Evolutionary conservation across 92 coral and sea anemone species (phyloP).

Genomic region (Epizoanthus fatuus): DNA sequence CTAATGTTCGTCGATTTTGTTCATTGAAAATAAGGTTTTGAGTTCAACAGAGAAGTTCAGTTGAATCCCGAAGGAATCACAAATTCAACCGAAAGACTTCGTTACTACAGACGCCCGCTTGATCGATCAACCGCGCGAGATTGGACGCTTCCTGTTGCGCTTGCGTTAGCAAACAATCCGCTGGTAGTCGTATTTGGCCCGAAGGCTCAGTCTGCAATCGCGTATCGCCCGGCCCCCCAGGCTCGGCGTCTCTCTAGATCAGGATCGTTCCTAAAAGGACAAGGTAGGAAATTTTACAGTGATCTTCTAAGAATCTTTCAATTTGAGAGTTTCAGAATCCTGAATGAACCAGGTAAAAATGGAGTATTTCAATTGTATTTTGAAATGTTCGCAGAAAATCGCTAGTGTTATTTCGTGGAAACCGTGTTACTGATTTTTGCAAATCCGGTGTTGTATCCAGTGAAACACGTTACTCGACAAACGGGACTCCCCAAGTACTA

Average conservation of each 20-base stretch:
- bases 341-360: too few species aligned
- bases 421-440: too few species aligned
- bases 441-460: too few species aligned
- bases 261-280: too few species aligned
- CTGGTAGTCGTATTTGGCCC: slow-evolving; percentile 9
- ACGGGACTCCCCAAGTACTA: too few species aligned
- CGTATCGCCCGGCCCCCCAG: too few species aligned
- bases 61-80: background rate
- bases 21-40: background rate
- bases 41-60: background rate
- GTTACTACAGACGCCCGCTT: slow-evolving; percentile 98
- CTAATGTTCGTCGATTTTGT: background rate
- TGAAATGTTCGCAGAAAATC: too few species aligned
- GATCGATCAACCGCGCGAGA: slow-evolving; percentile 80
- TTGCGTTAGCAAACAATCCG: slow-evolving; percentile 73
- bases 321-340: too few species aligned
- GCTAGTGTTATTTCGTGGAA: too few species aligned
- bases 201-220: background rate
- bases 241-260: too few species aligned
- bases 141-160: slow-evolving; percentile 83
- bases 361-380: too few species aligned
- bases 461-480: too few species aligned
- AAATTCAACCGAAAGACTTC: slow-evolving; percentile 56
- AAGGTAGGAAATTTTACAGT: background rate
- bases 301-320: background rate